Percentiles rank a stretch among this genome's conserved stretches.
phyloP scores from a whole-genome alignment of 1,140 invertebrate species.

The Hypsibius dujardini region DNA sequence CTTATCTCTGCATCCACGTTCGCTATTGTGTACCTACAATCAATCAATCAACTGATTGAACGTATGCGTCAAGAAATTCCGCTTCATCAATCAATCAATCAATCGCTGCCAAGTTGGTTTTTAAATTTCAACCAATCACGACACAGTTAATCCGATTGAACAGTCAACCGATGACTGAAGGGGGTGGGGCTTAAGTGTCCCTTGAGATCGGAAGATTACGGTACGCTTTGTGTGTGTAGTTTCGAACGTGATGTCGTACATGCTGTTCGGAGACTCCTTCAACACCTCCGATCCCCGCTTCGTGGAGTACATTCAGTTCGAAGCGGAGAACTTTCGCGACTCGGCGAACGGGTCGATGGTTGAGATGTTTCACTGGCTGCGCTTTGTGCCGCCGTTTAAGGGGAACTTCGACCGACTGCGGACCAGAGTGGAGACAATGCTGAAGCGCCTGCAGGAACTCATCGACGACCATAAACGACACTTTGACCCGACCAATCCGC shows the following conservation, averaged over 20 bases:
- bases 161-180: no score
- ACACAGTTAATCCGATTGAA: no score
- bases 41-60: no score
- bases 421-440: neutral
- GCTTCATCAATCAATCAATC: no score
- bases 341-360: neutral
- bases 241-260: neutral
- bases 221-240: neutral
- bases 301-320: neutral
- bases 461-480: slow-evolving; percentile 51
- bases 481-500: slow-evolving; percentile 43
- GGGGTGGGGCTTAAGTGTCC: no score
- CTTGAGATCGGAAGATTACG: no score
- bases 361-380: neutral
- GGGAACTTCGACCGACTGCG: neutral
- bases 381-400: neutral
- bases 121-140: no score
- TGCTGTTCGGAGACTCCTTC: slow-evolving; percentile 10
- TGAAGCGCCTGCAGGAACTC: slow-evolving; percentile 35
- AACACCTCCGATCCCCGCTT: neutral
- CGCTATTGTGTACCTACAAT: no score
- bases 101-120: no score
- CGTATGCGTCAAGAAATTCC: no score
- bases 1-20: no score
- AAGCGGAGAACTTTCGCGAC: neutral